phyloP scores from a whole-genome alignment of 2,888 invertebrate genomes.

The Trichacis sp. region DNA sequence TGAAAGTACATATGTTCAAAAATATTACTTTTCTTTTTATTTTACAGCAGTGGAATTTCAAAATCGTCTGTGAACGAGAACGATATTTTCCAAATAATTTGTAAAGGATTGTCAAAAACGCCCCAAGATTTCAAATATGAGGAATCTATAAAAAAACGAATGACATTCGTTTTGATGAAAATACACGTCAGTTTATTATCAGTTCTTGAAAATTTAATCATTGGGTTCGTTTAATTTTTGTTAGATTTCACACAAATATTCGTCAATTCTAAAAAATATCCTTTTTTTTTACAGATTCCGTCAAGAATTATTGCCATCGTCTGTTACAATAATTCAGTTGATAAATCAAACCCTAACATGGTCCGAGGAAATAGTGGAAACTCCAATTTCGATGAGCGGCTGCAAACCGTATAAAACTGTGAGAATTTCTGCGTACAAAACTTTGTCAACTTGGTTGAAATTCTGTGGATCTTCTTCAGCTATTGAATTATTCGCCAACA shows the following conservation, averaged over 20 bases:
- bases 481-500: slow-evolving; percentile 56
- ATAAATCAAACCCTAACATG: slow-evolving; percentile 58
- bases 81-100: slow-evolving; percentile 56
- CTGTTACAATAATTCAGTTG: slow-evolving; percentile 55
- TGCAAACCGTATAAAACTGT: slow-evolving; percentile 50
- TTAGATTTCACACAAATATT: too few relatives aligned
- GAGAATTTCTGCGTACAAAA: slow-evolving; percentile 54
- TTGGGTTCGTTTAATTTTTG: slow-evolving; percentile 42
- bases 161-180: slow-evolving; percentile 56
- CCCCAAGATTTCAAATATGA: slow-evolving; percentile 52
- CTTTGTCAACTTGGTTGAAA: slow-evolving; percentile 55
- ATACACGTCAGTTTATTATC: slow-evolving; percentile 53
- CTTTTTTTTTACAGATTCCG: slow-evolving; percentile 52
- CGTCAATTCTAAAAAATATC: too few relatives aligned
- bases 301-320: slow-evolving; percentile 55
- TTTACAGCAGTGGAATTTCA: neutral
- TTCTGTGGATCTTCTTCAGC: slow-evolving; percentile 52
- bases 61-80: slow-evolving; percentile 48
- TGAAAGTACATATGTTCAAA: neutral
- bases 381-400: slow-evolving; percentile 1
- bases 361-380: slow-evolving; percentile 47
- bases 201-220: slow-evolving; percentile 56
- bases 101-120: slow-evolving; percentile 57
- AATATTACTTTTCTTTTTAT: neutral
- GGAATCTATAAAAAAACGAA: slow-evolving; percentile 48